Evolutionary conservation across 1,140 invertebrate genomes (phyloP).

Genomic region (Leptinotarsa defecta): DNA sequence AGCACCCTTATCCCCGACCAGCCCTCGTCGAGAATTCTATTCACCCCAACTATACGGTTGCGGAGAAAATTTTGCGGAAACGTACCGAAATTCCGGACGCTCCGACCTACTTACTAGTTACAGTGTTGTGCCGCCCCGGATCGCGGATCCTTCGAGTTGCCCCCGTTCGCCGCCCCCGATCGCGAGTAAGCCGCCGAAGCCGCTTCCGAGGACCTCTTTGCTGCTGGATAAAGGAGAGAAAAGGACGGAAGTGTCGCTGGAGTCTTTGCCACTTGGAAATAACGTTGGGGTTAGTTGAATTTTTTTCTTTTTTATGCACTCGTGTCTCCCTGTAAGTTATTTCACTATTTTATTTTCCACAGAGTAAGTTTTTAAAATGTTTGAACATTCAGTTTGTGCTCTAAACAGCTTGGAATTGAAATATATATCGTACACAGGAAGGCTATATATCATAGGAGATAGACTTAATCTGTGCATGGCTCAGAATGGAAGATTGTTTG

Average conservation of each 20-base stretch:
- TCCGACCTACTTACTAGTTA: constrained; percentile 37
- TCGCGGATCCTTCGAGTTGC: constrained; percentile 7
- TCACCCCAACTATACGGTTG: neutral
- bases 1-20: neutral
- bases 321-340: no score
- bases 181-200: constrained; percentile 10
- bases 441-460: no score
- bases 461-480: no score
- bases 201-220: constrained; percentile 17
- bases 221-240: neutral
- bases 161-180: constrained; percentile 27
- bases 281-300: neutral
- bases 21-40: constrained; percentile 7
- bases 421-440: no score
- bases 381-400: no score
- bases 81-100: constrained; percentile 14
- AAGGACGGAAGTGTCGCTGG: neutral
- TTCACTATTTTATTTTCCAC: no score
- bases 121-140: constrained; percentile 26
- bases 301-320: neutral
- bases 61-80: neutral
- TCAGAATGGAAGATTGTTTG: no score
- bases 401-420: no score
- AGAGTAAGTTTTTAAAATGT: no score
- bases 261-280: neutral